Conservation (phyloP, 2,888 invertebrate species). For the Rhingia campestris region DNA sequence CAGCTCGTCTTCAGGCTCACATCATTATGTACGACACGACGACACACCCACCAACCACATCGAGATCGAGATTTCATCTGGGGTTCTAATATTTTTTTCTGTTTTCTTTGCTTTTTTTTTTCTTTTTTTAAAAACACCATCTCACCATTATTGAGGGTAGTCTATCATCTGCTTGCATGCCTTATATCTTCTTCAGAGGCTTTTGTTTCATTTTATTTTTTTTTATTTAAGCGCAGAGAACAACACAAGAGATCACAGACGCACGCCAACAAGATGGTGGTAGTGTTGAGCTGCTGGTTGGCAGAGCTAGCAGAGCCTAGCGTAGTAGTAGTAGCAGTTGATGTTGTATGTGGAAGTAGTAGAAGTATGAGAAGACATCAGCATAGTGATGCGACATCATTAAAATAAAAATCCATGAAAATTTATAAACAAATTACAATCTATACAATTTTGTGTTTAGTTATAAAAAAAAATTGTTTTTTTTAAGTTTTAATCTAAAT, state of each 20-base stretch:
- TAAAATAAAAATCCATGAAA: slow-evolving; percentile 75
- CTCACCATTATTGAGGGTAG: slow-evolving; percentile 69
- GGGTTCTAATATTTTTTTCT: slow-evolving; percentile 39
- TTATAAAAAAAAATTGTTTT: slow-evolving; percentile 31
- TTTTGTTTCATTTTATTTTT: slow-evolving; percentile 6
- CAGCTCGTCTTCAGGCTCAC: slow-evolving; percentile 60
- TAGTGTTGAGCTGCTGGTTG: slow-evolving; percentile 62
- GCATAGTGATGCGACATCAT: slow-evolving; percentile 74
- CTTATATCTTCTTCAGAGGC: slow-evolving; percentile 49
- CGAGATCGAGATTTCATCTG: slow-evolving; percentile 42
- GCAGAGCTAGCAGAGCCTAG: slow-evolving; percentile 67
- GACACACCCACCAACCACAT: slow-evolving; percentile 20
- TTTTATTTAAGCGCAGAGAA: slow-evolving; percentile 51
- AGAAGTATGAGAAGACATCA: slow-evolving; percentile 75
- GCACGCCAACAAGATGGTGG: slow-evolving; percentile 68
- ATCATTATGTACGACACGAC: slow-evolving; percentile 25
- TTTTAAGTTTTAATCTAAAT: slow-evolving; percentile 45
- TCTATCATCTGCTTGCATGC: slow-evolving; percentile 60
- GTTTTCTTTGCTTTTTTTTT: slow-evolving; percentile 9
- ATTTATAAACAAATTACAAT: slow-evolving; percentile 75
- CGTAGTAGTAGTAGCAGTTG: slow-evolving; percentile 66
- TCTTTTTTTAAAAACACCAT: slow-evolving; percentile 61
- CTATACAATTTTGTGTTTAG: slow-evolving; percentile 63
- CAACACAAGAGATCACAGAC: slow-evolving; percentile 67
- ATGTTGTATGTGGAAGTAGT: slow-evolving; percentile 74